A percentile compares a stretch with the other conserved stretches of the same genome.
These are phyloP conservation scores for Lanius collurio DNA, from an alignment of 2,113 vertebrate genomes.

Conservation along the genomic window DNA sequence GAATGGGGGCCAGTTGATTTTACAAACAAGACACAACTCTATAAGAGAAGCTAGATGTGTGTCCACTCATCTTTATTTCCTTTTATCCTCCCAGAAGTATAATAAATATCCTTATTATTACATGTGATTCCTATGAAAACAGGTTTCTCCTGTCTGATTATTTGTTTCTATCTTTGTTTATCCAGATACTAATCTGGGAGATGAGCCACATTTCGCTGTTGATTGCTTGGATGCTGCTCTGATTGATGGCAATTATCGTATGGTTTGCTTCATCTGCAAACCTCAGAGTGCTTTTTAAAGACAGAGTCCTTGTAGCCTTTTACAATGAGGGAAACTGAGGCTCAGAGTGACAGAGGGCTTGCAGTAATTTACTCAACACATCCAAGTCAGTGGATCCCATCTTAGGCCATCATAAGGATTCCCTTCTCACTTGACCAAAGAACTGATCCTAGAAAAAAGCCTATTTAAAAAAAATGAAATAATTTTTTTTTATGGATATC, in stretches of 20 bases:
- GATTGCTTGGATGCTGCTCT: slow-evolving; percentile 15
- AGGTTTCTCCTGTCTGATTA: background rate
- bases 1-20: slow-evolving; percentile 43
- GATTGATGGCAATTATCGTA: background rate
- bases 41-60: slow-evolving; percentile 10
- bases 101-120: slow-evolving; percentile 8
- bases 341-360: background rate
- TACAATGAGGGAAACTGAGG: background rate
- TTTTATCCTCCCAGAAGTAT: background rate
- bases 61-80: slow-evolving; percentile 5
- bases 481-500: background rate
- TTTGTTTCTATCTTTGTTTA: slow-evolving; percentile 15
- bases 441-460: background rate
- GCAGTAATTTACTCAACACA: background rate
- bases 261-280: background rate
- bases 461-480: background rate
- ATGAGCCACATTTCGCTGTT: slow-evolving; percentile 5
- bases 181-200: slow-evolving; percentile 25
- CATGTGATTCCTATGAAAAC: background rate
- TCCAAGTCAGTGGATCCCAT: background rate
- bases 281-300: background rate
- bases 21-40: slow-evolving; percentile 49
- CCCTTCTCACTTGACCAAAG: background rate
- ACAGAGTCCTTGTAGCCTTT: background rate
- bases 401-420: background rate